Conservation (phyloP, 1,140 invertebrate species). For the Oncopeltus fasciatus region DNA sequence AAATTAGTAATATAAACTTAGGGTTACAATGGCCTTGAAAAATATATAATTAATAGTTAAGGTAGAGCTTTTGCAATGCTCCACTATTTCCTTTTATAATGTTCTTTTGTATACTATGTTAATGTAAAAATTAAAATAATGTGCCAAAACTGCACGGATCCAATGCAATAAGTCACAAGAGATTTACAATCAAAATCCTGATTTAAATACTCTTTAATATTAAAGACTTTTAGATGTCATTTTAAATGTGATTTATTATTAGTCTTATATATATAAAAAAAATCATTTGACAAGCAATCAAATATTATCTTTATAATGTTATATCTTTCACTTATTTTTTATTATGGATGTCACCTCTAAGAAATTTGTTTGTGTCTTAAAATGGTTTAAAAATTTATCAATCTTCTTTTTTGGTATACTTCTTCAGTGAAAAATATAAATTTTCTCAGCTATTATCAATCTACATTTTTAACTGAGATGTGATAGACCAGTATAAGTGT, state of each 20-base stretch:
- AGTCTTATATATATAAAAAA: constrained; percentile 1
- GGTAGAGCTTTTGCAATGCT: not conserved
- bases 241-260: constrained; percentile 4
- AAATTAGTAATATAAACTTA: not conserved
- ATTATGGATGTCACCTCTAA: not conserved
- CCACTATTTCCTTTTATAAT: not conserved
- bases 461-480: not conserved
- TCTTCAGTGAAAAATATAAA: not conserved
- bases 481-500: not conserved
- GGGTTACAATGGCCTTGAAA: not conserved
- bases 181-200: constrained; percentile 1
- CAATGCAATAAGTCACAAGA: constrained; percentile 3
- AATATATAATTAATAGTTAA: not conserved
- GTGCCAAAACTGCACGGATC: constrained; percentile 5
- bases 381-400: not conserved
- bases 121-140: not conserved
- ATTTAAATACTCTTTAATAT: constrained; percentile 4
- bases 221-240: constrained; percentile 6
- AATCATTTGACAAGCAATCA: constrained; percentile 1
- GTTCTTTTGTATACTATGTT: not conserved
- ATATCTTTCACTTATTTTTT: not conserved
- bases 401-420: not conserved
- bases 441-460: not conserved
- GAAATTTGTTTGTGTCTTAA: not conserved
- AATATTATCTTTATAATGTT: constrained; percentile 6